These are phyloP conservation scores for Tonatia bakeri DNA, from an alignment of 2,113 vertebrate species.

Conservation along the genomic window DNA sequence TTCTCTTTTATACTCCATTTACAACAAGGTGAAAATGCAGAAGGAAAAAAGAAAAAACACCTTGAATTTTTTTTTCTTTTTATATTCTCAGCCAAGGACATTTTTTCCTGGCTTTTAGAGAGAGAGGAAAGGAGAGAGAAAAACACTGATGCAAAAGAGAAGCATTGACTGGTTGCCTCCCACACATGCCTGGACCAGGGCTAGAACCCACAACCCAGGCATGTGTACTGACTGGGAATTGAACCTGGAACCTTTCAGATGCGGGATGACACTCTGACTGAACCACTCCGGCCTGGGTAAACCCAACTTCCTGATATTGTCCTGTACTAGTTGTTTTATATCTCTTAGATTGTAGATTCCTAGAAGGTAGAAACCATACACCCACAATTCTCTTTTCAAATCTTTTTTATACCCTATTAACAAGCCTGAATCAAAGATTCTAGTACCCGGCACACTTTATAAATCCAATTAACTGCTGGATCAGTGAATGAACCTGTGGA, in stretches of 20 bases:
- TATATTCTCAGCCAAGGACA: no score
- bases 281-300: no score
- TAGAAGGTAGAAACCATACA: neutral
- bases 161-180: no score
- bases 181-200: no score
- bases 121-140: no score
- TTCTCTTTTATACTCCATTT: neutral
- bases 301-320: neutral
- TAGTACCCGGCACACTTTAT: neutral
- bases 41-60: accelerated
- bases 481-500: neutral
- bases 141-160: no score
- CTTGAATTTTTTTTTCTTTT: no score
- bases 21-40: neutral
- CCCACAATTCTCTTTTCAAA: neutral
- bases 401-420: neutral
- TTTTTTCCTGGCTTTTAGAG: no score
- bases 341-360: neutral
- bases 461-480: neutral
- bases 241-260: no score
- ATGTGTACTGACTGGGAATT: no score
- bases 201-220: no score
- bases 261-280: no score
- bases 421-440: neutral
- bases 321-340: neutral